phyloP scores from a whole-genome alignment of 2,888 invertebrate species.

The Halictus ligatus region DNA sequence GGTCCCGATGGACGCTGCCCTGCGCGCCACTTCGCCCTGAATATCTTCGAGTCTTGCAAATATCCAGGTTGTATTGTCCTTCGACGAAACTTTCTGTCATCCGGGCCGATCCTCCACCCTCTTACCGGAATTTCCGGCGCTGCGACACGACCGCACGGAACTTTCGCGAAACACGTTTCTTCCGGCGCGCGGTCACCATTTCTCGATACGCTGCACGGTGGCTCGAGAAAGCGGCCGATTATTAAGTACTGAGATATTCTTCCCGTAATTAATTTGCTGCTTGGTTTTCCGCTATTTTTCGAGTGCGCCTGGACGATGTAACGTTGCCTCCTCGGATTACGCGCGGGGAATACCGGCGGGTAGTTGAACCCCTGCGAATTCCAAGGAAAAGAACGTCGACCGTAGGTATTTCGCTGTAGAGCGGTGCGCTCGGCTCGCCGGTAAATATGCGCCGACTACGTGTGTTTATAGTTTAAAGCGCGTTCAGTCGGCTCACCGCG shows the following conservation, averaged over 20 bases:
- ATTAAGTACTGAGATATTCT: too few relatives aligned
- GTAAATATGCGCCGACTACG: constrained; percentile 6
- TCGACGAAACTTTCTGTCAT: constrained; percentile 53
- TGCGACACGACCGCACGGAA: neutral
- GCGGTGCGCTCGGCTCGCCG: constrained; percentile 1
- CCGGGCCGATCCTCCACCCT: neutral
- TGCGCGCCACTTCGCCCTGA: constrained; percentile 43
- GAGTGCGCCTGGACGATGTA: neutral
- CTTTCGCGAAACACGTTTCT: neutral
- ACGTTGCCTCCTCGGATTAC: neutral
- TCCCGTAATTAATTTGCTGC: neutral
- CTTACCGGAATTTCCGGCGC: constrained; percentile 19
- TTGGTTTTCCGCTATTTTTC: neutral
- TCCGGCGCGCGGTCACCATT: neutral
- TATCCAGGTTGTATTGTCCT: constrained; percentile 46
- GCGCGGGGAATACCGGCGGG: neutral
- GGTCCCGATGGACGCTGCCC: constrained; percentile 53
- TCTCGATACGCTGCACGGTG: neutral
- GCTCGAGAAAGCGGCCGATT: neutral
- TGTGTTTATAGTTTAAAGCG: constrained; percentile 70
- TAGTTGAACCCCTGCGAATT: neutral
- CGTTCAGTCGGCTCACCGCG: constrained; percentile 70
- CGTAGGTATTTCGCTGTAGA: constrained; percentile 22
- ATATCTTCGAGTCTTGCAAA: constrained; percentile 51
- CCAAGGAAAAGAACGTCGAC: constrained; percentile 9